Conservation (phyloP, 30 jellyfish, hydroid and myxozoan species). For the Mastigias papua region DNA sequence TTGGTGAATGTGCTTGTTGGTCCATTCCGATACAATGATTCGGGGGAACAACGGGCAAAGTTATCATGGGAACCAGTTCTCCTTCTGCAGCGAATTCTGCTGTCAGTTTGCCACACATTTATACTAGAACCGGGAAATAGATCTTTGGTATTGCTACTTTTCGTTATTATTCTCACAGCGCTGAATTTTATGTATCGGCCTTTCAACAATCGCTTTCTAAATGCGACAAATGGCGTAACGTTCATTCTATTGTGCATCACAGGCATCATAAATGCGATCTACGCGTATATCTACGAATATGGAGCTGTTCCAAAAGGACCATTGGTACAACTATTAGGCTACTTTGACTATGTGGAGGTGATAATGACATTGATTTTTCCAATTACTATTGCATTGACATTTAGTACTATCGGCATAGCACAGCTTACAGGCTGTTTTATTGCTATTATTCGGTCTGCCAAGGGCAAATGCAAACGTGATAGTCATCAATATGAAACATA, state of each 20-base stretch:
- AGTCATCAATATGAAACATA: no score
- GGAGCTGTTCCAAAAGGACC: slow-evolving; percentile 14
- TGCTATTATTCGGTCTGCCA: background rate
- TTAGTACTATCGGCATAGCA: background rate
- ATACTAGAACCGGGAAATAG: background rate
- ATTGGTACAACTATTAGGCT: background rate
- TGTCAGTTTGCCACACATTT: background rate
- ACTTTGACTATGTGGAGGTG: background rate
- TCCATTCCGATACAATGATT: background rate
- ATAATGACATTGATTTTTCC: background rate
- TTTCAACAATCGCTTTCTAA: background rate
- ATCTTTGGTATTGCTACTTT: background rate
- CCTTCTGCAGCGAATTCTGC: background rate
- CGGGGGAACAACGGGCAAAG: background rate
- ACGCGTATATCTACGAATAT: slow-evolving; percentile 13
- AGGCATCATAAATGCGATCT: background rate
- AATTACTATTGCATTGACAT: background rate
- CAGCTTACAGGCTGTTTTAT: background rate
- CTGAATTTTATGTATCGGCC: background rate
- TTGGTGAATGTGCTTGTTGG: background rate
- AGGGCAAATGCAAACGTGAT: background rate
- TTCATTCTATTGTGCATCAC: background rate
- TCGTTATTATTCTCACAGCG: background rate
- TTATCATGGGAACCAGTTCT: slow-evolving; percentile 15
- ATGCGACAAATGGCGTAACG: background rate